phyloP scores from a whole-genome alignment of 2,113 vertebrate species.

The Campylomormyrus numenius region DNA sequence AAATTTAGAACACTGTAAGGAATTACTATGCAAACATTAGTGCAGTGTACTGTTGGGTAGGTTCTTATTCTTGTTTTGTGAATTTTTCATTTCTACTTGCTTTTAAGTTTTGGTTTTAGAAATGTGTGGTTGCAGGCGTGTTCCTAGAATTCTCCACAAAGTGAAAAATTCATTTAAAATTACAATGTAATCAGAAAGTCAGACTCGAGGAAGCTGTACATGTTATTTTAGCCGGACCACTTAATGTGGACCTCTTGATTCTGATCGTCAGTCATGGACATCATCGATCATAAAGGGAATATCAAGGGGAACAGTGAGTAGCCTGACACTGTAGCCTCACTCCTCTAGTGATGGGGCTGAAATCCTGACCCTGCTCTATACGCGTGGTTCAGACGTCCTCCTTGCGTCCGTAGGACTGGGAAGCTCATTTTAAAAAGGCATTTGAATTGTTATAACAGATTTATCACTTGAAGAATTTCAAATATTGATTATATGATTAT shows the following conservation, averaged over 20 bases:
- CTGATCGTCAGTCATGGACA: neutral
- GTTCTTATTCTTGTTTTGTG: neutral
- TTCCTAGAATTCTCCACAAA: neutral
- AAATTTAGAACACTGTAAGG: neutral
- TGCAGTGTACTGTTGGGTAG: neutral
- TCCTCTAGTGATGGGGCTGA: neutral
- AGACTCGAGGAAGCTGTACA: neutral
- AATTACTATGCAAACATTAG: neutral
- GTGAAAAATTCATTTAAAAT: neutral
- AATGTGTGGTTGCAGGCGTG: neutral
- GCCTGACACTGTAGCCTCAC: neutral
- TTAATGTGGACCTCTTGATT: neutral
- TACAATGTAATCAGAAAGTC: neutral
- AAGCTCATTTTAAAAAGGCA: neutral
- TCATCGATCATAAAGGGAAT: neutral
- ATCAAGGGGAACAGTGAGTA: neutral
- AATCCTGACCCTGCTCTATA: neutral
- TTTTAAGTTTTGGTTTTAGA: neutral
- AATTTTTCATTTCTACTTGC: neutral
- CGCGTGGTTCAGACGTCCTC: neutral
- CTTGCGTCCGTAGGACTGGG: neutral
- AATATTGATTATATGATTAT: neutral
- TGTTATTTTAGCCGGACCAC: neutral
- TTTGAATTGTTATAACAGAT: neutral
- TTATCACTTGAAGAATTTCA: neutral